A percentile compares a stretch with the other conserved stretches of the same genome.
Evolutionary conservation across 2,888 invertebrate genomes (phyloP).

Genomic region (Lasioglossum calceatum): DNA sequence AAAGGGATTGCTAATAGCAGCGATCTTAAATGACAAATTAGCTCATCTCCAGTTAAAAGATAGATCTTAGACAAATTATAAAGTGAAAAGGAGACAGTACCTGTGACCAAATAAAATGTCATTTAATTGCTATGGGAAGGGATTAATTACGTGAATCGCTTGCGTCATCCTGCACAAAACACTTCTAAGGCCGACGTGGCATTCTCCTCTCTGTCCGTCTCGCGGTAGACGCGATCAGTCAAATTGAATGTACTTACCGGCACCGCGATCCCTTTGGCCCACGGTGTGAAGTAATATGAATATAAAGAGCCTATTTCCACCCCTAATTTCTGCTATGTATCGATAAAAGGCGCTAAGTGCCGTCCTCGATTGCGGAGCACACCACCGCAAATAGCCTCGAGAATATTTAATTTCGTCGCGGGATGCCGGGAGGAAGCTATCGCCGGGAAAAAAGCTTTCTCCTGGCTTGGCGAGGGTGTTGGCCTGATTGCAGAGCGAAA

Average conservation of each 20-base stretch:
- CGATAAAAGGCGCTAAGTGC: slow-evolving; percentile 70
- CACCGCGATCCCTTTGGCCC: slow-evolving; percentile 28
- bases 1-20: too few species aligned
- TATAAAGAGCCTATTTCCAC: slow-evolving; percentile 73
- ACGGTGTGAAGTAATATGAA: slow-evolving; percentile 62
- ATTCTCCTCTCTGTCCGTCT: background rate
- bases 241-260: slow-evolving; percentile 66
- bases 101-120: background rate
- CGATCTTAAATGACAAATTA: too few species aligned
- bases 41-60: background rate
- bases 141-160: slow-evolving; percentile 31
- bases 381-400: slow-evolving; percentile 67
- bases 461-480: slow-evolving; percentile 45
- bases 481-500: slow-evolving; percentile 50
- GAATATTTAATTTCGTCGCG: slow-evolving; percentile 71
- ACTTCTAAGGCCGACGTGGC: background rate
- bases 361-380: slow-evolving; percentile 67
- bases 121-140: background rate
- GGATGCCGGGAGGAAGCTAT: slow-evolving; percentile 49
- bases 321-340: slow-evolving; percentile 66
- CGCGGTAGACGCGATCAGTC: slow-evolving; percentile 48
- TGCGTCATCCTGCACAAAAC: slow-evolving; percentile 35
- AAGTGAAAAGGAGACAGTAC: background rate
- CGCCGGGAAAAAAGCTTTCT: slow-evolving; percentile 47
- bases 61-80: background rate